Base-by-base conservation (phyloP, 2,888 invertebrate species). In the Bugulina stolonifera region DNA sequence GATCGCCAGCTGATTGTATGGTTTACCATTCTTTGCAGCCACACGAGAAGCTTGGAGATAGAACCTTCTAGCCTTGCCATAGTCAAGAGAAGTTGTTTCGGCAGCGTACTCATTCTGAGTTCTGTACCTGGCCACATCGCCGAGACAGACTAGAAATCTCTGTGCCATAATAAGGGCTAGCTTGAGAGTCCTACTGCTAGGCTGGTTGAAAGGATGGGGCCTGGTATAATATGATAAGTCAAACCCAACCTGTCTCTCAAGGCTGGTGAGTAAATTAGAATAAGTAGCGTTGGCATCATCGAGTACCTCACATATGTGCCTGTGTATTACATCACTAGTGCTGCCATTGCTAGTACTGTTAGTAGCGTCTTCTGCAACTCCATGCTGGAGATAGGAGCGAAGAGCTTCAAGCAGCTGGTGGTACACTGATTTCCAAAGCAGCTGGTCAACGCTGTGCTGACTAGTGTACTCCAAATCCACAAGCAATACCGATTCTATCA, bases 1-100 rank as follows among this genome's bases (percentile, higher is more conserved):
- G 77, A 97, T 89, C 32, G 95, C 97, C 77, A 98, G 86, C 83
- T 97, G 96, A 85, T 96, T 93, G 83, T 96, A 97, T 0, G 96
- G 94, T 76, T 93, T 89, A 71, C 96, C 96, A 86, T 95, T 95
- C 84, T 93, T 93, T 10, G 97, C 94, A 85, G 94, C 93, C 57
- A 96, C 89, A 84, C 92, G 91, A 82, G 94, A 93, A 18, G 97
- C 94, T 86, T 93, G 93, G 74, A 93, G 89, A 83, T 98, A 98
- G 90, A 92, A 95, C 80, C 91, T 90, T 79, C 89, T 87, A 32
- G 92, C 90, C 82, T 89, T 88, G 75, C 91, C 91, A 82, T 91
- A 94, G 86, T 92, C 93, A 10, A 25, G 35, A 5, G 43, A 43
- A 18, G 18, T 18, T 43, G 43, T 10, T 3, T 2, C 52, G 23